Base-by-base conservation (phyloP, 2,888 invertebrate genomes). In the Dexiosoma caninum region DNA sequence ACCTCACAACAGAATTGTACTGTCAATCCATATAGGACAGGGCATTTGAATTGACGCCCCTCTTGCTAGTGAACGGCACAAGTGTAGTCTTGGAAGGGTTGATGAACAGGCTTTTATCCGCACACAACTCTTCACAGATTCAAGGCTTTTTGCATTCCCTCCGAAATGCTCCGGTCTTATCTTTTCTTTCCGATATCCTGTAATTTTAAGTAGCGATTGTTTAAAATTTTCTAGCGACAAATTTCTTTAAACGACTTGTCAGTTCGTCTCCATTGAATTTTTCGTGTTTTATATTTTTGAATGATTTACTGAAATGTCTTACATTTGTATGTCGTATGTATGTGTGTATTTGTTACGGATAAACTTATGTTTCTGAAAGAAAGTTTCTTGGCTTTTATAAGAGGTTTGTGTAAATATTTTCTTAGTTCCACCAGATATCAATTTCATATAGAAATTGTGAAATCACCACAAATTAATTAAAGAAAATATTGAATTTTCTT, bases 391-490 rank as follows among this genome's bases (percentile, higher is more conserved):
- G 35, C 35, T 37, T 37, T 9, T 4, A 9, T 37, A 12, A n/a
- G 12, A 2, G 35, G 9, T 37, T n/a, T 19, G 19, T 44, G 7
- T 16, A 44, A 19, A 4, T 44, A 19, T 19, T 16, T 44, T 70
- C 60, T 69, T 46, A 53, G 82, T 83, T 84, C 82, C 79, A 83
- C 81, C 84, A 85, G 87, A 87, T 88, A 88, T 88, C 88, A 88
- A 89, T 87, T 87, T 87, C 88, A 86, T 86, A 88, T 86, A 87
- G 88, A 89, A 88, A 84, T 85, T 85, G 83, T 84, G 83, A 83
- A 80, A 83, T 78, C 75, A 72, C 59, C 62, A 64, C 67, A 66
- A n/a, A 49, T 44, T 32, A 42, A 66, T 14, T n/a, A 23, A 16
- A 32, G 49, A 70, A 53, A 19, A 49, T 7, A 21, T 46, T 21